These are phyloP conservation scores for Labeo catla DNA, from an alignment of 2,113 vertebrate species.

Conservation along the genomic window DNA sequence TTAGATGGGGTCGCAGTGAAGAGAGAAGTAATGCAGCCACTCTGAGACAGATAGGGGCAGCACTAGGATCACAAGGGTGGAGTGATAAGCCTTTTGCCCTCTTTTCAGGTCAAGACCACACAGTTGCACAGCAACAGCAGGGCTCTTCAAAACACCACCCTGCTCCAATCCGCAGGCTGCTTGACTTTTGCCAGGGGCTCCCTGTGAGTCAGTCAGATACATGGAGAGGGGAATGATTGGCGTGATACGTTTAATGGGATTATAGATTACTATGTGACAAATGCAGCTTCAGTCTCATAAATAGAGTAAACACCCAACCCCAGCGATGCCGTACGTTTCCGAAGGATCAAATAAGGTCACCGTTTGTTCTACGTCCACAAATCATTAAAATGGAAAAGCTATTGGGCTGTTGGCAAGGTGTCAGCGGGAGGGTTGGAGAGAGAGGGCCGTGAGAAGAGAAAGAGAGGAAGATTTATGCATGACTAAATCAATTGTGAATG, in stretches of 20 bases:
- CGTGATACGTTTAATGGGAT: slow-evolving; percentile 44
- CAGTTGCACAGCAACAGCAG: slow-evolving; percentile 13
- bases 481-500: slow-evolving; percentile 53
- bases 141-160: slow-evolving; percentile 4
- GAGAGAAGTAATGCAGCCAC: slow-evolving; percentile 39
- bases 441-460: slow-evolving; percentile 28
- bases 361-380: slow-evolving; percentile 31
- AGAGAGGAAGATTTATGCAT: slow-evolving; percentile 48
- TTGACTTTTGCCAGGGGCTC: neutral
- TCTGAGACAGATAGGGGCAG: neutral
- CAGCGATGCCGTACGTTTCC: slow-evolving; percentile 22
- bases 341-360: slow-evolving; percentile 51
- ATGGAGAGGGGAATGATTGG: slow-evolving; percentile 22
- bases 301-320: slow-evolving; percentile 34
- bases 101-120: slow-evolving; percentile 26
- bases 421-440: slow-evolving; percentile 36
- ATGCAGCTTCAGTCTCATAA: slow-evolving; percentile 46
- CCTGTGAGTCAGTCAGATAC: slow-evolving; percentile 11
- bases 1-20: neutral
- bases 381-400: slow-evolving; percentile 50
- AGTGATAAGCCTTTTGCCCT: slow-evolving; percentile 21
- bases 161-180: slow-evolving; percentile 5
- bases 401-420: slow-evolving; percentile 39
- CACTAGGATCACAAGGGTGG: slow-evolving; percentile 30
- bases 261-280: slow-evolving; percentile 46